phyloP scores from a whole-genome alignment of 35 echinoderm and acorn worm genomes.

The Apostichopus parvimensis region DNA sequence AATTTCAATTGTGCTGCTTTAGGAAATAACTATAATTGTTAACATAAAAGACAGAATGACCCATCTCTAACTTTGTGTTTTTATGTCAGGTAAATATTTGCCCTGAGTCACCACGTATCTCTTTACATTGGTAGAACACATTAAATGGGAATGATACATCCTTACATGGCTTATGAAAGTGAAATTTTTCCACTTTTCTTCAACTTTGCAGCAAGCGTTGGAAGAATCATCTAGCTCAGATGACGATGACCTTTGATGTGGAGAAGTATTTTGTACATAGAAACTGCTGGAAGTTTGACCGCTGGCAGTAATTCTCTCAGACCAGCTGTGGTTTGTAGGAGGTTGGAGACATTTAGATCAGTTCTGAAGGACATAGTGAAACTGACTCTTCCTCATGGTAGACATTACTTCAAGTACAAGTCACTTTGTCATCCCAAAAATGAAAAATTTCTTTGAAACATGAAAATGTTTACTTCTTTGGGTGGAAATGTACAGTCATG shows the following conservation, averaged over 20 bases:
- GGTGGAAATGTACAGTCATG: too few species aligned
- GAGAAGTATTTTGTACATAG: constrained; percentile 13
- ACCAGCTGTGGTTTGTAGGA: not conserved
- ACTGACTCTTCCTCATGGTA: not conserved
- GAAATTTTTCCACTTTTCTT: constrained; percentile 33
- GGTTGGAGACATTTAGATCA: not conserved
- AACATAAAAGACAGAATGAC: too few species aligned
- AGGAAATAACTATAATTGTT: too few species aligned
- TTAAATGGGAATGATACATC: not conserved
- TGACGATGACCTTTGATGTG: constrained; percentile 86
- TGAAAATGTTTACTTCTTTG: too few species aligned
- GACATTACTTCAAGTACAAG: not conserved
- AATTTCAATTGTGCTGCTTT: too few species aligned
- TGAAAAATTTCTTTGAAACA: not conserved
- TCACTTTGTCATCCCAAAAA: not conserved
- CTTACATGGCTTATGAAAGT: not conserved
- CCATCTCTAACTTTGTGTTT: too few species aligned
- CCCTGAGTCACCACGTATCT: too few species aligned
- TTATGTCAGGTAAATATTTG: too few species aligned
- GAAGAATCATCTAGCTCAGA: constrained; percentile 94
- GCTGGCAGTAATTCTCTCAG: not conserved
- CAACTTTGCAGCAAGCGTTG: constrained; percentile 76
- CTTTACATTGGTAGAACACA: not conserved
- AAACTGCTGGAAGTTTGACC: not conserved
- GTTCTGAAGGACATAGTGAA: not conserved